These are phyloP conservation scores for Epirrhoe alternata DNA, from an alignment of 2,888 invertebrate genomes.

Conservation along the genomic window DNA sequence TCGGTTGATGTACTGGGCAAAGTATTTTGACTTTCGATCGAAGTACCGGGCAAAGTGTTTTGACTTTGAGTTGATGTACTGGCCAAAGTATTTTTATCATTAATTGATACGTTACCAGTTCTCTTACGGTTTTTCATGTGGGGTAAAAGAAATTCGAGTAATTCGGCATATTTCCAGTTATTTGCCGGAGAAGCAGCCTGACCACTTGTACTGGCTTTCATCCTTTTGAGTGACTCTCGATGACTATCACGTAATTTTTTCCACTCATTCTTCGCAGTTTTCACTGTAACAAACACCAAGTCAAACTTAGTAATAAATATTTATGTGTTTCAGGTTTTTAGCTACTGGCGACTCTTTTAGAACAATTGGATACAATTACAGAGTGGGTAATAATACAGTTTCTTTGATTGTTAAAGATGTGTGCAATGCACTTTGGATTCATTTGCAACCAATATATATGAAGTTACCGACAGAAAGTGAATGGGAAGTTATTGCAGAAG, in stretches of 20 bases:
- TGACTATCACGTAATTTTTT: constrained; percentile 42
- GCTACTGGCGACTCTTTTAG: constrained; percentile 41
- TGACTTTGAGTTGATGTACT: too few species aligned
- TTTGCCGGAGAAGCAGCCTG: too few species aligned
- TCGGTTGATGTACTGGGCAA: constrained; percentile 38
- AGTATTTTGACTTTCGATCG: constrained; percentile 32
- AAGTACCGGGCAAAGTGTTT: too few species aligned
- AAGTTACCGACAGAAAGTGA: constrained; percentile 3
- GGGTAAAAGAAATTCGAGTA: too few species aligned
- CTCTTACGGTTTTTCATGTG: too few species aligned
- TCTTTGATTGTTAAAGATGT: constrained; percentile 35
- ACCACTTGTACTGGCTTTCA: constrained; percentile 12
- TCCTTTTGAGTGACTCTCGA: constrained; percentile 41
- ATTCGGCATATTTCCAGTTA: too few species aligned
- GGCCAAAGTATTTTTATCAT: constrained; percentile 16
- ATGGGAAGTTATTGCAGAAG: constrained; percentile 27
- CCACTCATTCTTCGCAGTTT: constrained; percentile 41
- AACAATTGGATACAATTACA: constrained; percentile 39
- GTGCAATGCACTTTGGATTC: constrained; percentile 39
- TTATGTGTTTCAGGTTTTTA: constrained; percentile 38
- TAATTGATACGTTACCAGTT: too few species aligned
- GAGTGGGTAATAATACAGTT: constrained; percentile 38
- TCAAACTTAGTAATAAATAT: constrained; percentile 26
- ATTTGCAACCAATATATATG: constrained; percentile 42
- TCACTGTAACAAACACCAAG: constrained; percentile 35